Evolutionary conservation across 2,113 vertebrate species (phyloP).

Genomic region (Phyllopteryx taeniolatus): DNA sequence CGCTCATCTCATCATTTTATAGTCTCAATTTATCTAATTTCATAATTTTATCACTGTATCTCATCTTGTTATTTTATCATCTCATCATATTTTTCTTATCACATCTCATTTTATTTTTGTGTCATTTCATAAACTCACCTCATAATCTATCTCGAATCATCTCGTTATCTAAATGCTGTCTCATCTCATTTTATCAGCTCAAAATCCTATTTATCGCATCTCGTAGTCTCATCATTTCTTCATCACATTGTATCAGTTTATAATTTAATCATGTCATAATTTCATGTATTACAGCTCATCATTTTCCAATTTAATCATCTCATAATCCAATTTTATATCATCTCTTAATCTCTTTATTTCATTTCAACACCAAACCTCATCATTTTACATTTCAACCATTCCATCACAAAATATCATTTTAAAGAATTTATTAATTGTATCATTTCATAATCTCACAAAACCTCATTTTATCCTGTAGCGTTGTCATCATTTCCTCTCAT

Average conservation of each 20-base stretch:
- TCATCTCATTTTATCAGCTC: neutral
- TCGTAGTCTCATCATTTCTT: neutral
- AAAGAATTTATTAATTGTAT: too few species aligned
- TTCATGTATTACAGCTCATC: neutral
- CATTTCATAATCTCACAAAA: too few species aligned
- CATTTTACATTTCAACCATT: too few species aligned
- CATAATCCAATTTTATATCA: neutral
- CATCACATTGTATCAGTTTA: neutral
- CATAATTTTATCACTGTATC: neutral
- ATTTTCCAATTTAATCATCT: neutral
- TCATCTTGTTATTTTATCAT: neutral
- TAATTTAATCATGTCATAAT: neutral
- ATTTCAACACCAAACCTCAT: too few species aligned
- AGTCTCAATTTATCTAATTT: neutral
- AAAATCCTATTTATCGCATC: neutral
- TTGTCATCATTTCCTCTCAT: too few species aligned
- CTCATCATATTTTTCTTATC: neutral
- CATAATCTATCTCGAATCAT: neutral
- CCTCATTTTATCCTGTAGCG: too few species aligned
- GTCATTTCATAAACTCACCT: neutral
- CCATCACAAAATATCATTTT: too few species aligned
- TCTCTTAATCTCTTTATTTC: neutral
- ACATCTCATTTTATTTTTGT: neutral
- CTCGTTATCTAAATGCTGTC: too few species aligned
- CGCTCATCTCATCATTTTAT: too few species aligned